Base-by-base conservation (phyloP, 2,113 vertebrate species). In the Brienomyrus brachyistius region DNA sequence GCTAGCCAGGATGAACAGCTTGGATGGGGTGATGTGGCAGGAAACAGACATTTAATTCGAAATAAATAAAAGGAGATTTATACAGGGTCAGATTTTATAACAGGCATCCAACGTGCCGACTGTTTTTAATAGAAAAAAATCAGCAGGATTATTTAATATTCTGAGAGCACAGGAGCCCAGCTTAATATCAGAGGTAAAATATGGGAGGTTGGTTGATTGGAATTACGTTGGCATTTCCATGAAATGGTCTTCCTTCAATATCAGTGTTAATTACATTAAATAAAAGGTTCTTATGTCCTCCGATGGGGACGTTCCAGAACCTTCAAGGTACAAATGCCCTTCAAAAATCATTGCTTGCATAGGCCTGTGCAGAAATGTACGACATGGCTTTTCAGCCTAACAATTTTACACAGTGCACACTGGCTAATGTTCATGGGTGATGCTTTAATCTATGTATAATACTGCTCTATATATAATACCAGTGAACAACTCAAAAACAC, bases 61-160 rank as follows among this genome's bases (percentile, higher is more conserved):
- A 90, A 87, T 90, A 86, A 90, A 87, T 52, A 59, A 85, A 51
- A 48, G 19, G 59, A 43, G 83, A 90, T 86, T 90, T 74, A 86
- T 87, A 40, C 15, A 90, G 21, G 89, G 83, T 74, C 83, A 86
- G 59, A 87, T 87, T 86, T 86, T 87, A 87, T 87, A 85, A 77
- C 89, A 45, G 84, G 54, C 59, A 70, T 70, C 59, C 54, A 83
- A 86, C 70, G 84, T 70, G 80, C 54, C 54, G 35, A 74, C 84
- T 86, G 19, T 85, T 90, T 62, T 77, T 70, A 31, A 70, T 31
- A 70, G 62, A 66, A 70, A 70, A 90, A 90, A 47, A n/a, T 19
- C 82, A 87, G 66, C 51, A 90, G 85, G 47, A 87, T 87, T 90
- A 89, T 87, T 86, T 89, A 86, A 86, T 87, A 90, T 52, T 87